phyloP scores from a whole-genome alignment of 2,888 invertebrate species.

The Disparrhopalites patrizii region DNA sequence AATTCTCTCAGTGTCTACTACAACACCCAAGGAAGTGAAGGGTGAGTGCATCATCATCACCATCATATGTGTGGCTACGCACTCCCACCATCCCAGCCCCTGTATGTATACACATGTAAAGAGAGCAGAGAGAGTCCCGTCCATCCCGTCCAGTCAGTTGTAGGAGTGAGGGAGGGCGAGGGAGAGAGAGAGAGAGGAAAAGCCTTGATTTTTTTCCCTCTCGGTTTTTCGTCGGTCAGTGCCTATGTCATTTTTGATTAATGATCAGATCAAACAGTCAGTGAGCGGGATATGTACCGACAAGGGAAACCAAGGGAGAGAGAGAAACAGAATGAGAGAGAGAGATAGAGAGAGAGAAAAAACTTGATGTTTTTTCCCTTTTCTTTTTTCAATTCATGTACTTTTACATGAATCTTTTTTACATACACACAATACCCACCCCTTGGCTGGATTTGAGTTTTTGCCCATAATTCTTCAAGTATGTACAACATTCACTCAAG shows the following conservation, averaged over 20 bases:
- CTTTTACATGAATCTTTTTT: background rate
- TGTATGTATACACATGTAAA: background rate
- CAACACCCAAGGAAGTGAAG: no score
- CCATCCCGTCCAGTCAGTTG: slow-evolving; percentile 5
- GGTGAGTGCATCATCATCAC: no score
- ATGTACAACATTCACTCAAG: no score
- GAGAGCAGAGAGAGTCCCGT: slow-evolving; percentile 12
- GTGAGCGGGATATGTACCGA: slow-evolving; percentile 25
- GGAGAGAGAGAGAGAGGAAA: slow-evolving; percentile 23
- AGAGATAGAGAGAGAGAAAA: no score
- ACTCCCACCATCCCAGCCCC: no score
- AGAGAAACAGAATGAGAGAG: no score
- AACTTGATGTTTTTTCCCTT: background rate
- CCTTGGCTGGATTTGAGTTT: no score
- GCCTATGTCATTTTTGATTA: slow-evolving; percentile 44
- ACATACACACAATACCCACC: background rate
- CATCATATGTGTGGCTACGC: no score
- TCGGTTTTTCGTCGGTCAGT: slow-evolving; percentile 30
- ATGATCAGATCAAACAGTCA: slow-evolving; percentile 37
- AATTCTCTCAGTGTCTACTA: no score
- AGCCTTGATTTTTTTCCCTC: slow-evolving; percentile 30
- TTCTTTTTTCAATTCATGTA: background rate
- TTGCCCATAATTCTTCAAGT: no score
- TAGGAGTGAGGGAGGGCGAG: background rate
- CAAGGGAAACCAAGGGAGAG: background rate